Evolutionary conservation across 2,113 vertebrate genomes (phyloP).

Genomic region (Microtus oregoni): DNA sequence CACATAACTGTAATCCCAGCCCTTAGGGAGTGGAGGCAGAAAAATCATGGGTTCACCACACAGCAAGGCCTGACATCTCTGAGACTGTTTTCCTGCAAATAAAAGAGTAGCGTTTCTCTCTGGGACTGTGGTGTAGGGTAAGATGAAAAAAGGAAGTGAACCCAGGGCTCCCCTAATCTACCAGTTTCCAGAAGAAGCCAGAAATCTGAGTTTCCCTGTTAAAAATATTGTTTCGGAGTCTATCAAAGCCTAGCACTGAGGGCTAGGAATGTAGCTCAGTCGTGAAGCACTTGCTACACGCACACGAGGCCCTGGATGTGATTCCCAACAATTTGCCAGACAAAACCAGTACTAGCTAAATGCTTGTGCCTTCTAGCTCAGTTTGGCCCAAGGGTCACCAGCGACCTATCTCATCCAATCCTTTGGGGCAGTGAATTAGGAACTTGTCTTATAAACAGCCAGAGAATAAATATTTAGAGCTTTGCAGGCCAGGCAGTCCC

Average conservation of each 20-base stretch:
- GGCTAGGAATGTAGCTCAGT: background rate
- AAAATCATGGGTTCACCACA: background rate
- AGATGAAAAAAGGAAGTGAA: background rate
- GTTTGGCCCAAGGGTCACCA: background rate
- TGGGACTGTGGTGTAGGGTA: background rate
- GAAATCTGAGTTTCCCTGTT: constrained; percentile 38
- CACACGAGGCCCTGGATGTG: too few species aligned
- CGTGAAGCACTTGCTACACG: background rate
- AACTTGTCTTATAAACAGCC: background rate
- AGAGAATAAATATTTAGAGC: background rate
- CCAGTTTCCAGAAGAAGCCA: constrained; percentile 16
- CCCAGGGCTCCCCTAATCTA: background rate
- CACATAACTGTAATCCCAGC: background rate
- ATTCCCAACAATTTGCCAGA: background rate
- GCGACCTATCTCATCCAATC: background rate
- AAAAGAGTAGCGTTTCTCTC: background rate
- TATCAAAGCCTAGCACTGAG: background rate
- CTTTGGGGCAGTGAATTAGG: background rate
- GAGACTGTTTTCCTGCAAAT: background rate
- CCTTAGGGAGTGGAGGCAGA: background rate
- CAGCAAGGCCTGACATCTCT: background rate
- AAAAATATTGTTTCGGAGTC: background rate
- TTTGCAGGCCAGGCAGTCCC: background rate
- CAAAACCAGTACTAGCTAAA: background rate
- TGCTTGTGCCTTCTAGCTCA: background rate